A percentile compares a stretch with the other conserved stretches of the same genome.
Evolutionary conservation across 1,140 invertebrate species (phyloP).

Genomic region (Aphis gossypii): DNA sequence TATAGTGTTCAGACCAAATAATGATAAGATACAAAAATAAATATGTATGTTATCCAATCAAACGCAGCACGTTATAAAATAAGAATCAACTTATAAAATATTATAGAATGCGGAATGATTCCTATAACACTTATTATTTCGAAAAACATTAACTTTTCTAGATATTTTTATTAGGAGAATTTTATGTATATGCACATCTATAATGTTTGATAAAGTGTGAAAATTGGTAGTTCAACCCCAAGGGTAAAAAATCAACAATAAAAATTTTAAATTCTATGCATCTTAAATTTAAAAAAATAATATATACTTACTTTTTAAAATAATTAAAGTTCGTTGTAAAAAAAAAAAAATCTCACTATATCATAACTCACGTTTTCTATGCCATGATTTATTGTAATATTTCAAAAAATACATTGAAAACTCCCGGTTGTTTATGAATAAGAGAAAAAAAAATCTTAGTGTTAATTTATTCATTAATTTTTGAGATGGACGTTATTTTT

Average conservation of each 20-base stretch:
- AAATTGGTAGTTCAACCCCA: neutral
- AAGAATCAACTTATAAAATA: neutral
- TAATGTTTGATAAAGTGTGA: neutral
- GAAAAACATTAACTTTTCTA: neutral
- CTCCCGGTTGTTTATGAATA: neutral
- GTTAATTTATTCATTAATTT: slow-evolving; percentile 48
- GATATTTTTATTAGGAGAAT: neutral
- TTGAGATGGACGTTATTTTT: slow-evolving; percentile 5
- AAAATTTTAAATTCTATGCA: neutral
- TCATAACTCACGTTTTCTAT: neutral
- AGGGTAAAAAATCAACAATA: neutral
- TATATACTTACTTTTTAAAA: neutral
- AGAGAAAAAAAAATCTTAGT: neutral
- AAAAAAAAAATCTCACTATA: neutral
- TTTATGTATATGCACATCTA: neutral
- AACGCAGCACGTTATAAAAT: neutral
- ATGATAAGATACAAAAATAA: neutral
- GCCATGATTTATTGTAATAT: slow-evolving; percentile 1
- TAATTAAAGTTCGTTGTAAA: neutral
- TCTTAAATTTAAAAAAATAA: neutral
- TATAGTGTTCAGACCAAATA: neutral
- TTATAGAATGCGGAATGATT: neutral
- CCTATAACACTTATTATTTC: neutral
- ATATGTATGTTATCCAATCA: neutral
- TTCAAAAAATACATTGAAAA: neutral